Conservation (phyloP, 2,888 invertebrate species). For the Amitus sp. region DNA sequence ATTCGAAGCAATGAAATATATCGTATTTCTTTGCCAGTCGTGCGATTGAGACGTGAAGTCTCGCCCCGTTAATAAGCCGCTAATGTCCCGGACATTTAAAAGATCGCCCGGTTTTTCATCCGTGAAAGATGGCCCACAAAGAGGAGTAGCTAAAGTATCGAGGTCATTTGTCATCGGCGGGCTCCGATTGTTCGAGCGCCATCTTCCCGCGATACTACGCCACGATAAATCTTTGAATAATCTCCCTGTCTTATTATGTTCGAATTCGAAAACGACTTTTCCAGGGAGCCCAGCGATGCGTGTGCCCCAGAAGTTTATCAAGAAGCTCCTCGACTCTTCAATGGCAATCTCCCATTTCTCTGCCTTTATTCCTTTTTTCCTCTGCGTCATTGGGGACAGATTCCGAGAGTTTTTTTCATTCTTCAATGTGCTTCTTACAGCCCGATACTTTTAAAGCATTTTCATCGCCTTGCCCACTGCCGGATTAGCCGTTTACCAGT, state of each 20-base stretch:
- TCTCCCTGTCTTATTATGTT: slow-evolving; percentile 41
- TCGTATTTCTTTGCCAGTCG: not conserved
- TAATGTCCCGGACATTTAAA: slow-evolving; percentile 23
- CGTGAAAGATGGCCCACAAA: slow-evolving; percentile 17
- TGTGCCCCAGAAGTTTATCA: slow-evolving; percentile 29
- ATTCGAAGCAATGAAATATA: not conserved
- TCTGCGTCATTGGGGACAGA: slow-evolving; percentile 12
- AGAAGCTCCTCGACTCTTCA: slow-evolving; percentile 18
- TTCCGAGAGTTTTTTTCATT: slow-evolving; percentile 7
- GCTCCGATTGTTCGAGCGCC: slow-evolving; percentile 56
- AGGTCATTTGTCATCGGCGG: slow-evolving; percentile 60
- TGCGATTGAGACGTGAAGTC: not conserved
- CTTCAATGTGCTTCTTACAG: too few species aligned
- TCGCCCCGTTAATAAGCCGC: slow-evolving; percentile 30
- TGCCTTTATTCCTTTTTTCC: slow-evolving; percentile 8
- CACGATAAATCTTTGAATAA: slow-evolving; percentile 60
- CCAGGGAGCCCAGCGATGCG: slow-evolving; percentile 18
- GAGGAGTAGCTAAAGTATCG: slow-evolving; percentile 12
- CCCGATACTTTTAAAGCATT: too few species aligned
- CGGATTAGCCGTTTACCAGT: too few species aligned
- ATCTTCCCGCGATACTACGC: slow-evolving; percentile 48
- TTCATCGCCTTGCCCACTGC: too few species aligned
- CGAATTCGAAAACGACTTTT: slow-evolving; percentile 15
- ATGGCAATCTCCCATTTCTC: slow-evolving; percentile 1
- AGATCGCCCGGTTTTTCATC: slow-evolving; percentile 11